phyloP scores from a whole-genome alignment of 1,140 invertebrate genomes.

The Diorhabda carinulata region DNA sequence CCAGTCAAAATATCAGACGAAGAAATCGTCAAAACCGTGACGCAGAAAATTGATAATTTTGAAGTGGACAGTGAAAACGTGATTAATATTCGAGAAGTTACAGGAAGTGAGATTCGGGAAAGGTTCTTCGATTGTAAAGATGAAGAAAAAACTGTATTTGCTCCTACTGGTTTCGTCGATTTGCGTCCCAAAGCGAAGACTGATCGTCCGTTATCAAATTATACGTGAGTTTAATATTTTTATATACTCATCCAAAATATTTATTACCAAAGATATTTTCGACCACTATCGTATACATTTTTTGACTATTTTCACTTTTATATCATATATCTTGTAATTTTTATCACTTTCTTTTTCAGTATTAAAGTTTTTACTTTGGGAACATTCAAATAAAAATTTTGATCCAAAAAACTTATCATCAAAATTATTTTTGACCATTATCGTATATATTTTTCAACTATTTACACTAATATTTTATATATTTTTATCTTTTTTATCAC shows the following conservation, averaged over 20 bases:
- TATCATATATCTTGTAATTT: no score
- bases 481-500: no score
- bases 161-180: slow-evolving; percentile 43
- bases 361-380: no score
- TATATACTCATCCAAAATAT: no score
- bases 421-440: no score
- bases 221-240: slow-evolving; percentile 24
- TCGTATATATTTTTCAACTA: not conserved
- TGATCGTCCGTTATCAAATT: slow-evolving; percentile 5
- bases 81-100: slow-evolving; percentile 36
- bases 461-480: not conserved
- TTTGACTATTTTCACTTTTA: no score
- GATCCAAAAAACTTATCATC: no score
- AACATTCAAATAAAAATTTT: no score
- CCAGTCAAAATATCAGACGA: slow-evolving; percentile 16
- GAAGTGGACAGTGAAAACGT: slow-evolving; percentile 41
- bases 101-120: slow-evolving; percentile 21
- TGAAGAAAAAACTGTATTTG: slow-evolving; percentile 34
- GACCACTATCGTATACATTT: no score
- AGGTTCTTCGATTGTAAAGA: slow-evolving; percentile 21
- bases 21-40: slow-evolving; percentile 30
- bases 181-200: slow-evolving; percentile 22
- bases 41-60: slow-evolving; percentile 39
- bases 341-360: no score
- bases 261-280: no score